These are phyloP conservation scores for Manis crassicaudata DNA, from an alignment of 2,797 vertebrate species.

Conservation along the genomic window DNA sequence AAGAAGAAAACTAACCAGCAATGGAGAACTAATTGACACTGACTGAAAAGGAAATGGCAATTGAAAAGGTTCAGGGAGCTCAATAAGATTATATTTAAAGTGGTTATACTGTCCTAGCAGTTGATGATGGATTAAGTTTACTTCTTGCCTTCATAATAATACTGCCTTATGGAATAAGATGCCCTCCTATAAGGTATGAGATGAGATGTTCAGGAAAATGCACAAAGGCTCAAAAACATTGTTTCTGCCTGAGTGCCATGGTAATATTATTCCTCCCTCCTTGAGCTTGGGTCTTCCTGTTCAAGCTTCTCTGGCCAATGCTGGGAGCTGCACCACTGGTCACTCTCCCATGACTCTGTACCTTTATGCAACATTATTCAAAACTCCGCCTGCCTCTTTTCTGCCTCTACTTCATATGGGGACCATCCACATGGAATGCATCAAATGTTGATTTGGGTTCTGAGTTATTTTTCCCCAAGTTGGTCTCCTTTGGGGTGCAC, in stretches of 20 bases:
- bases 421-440: background rate
- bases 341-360: background rate
- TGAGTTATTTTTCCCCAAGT: background rate
- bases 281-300: background rate
- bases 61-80: slow-evolving; percentile 18
- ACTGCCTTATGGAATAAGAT: background rate
- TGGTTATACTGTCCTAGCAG: background rate
- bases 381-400: background rate
- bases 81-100: slow-evolving; percentile 49
- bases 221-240: background rate
- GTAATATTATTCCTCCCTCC: background rate
- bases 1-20: slow-evolving; percentile 70
- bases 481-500: background rate
- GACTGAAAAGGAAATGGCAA: slow-evolving; percentile 41
- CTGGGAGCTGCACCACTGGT: background rate
- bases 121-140: background rate
- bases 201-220: background rate
- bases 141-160: slow-evolving; percentile 9
- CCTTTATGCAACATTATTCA: background rate
- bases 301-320: background rate
- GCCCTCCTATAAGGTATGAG: background rate
- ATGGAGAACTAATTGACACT: slow-evolving; percentile 26
- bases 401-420: background rate
- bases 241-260: background rate
- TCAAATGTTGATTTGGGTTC: background rate